Base-by-base conservation (phyloP, 2,113 vertebrate genomes). In the Propithecus coquereli region DNA sequence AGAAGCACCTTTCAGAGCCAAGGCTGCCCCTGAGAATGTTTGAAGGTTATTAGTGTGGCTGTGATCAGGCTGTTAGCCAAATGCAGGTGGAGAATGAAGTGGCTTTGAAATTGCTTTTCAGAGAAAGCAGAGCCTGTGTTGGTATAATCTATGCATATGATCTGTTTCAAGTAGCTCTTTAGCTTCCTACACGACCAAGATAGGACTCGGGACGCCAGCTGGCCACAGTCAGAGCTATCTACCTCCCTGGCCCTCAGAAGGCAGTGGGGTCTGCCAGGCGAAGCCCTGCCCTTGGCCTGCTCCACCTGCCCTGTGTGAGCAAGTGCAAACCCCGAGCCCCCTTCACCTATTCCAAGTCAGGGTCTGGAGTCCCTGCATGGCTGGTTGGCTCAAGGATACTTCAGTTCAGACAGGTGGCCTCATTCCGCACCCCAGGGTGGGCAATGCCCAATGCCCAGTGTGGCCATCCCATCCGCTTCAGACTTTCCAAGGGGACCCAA, bases 21-120 rank as follows among this genome's bases (percentile, higher is more conserved):
- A 90, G 57, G 71, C 87, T 34, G 34, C 88, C 57, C 92, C 85
- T 81, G 76, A 77, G 89, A 95, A 77, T 65, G 79, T 94, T 87
- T 91, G 80, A 96, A 97, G 94, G 91, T 96, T 93, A 94, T 97
- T 95, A 97, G 94, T 47, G 86, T 71, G 93, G 94, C 87, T 97
- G 43, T 86, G 90, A 96, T 97, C 97, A 97, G 95, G 89, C 83
- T 91, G 63, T 96, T 96, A 94, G 97, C 97, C 89, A 95, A 95
- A 95, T 79, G 80, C 97, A 97, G 93, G 94, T 96, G 80, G 84
- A 90, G 87, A 90, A 94, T 92, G 96, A 92, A 97, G 96, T 94
- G 77, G 37, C 71, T 96, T 91, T 87, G 94, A 95, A 97, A 96
- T 88, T 88, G 89, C 93, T 93, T 96, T 97, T 88, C 94, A 80